A percentile compares a stretch with the other conserved stretches of the same genome.
These are phyloP conservation scores for Automeris io DNA, from an alignment of 2,888 invertebrate species.

Conservation along the genomic window DNA sequence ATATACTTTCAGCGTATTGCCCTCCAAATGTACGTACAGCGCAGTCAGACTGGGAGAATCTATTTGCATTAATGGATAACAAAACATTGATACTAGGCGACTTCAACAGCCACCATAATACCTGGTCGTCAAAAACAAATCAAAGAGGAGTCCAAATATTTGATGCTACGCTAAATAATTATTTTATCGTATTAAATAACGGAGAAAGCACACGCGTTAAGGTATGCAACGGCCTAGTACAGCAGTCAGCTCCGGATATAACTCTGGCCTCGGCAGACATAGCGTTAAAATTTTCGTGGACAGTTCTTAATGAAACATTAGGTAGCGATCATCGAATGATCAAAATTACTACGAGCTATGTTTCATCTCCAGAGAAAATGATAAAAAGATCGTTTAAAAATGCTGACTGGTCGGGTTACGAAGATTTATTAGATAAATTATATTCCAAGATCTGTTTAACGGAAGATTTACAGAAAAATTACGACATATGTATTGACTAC, in stretches of 20 bases:
- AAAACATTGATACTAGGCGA: constrained; percentile 12
- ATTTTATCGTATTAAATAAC: constrained; percentile 14
- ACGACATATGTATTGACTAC: constrained; percentile 2
- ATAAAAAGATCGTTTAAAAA: constrained; percentile 9
- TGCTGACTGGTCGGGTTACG: constrained; percentile 10
- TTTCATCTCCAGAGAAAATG: neutral
- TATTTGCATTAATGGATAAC: constrained; percentile 1
- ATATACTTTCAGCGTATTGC: constrained; percentile 5
- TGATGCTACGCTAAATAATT: constrained; percentile 10
- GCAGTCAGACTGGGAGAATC: constrained; percentile 1
- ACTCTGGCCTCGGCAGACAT: constrained; percentile 13
- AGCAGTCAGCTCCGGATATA: constrained; percentile 16
- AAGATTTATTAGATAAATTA: neutral
- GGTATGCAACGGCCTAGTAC: constrained; percentile 10
- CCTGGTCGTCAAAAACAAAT: constrained; percentile 16
- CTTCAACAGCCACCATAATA: constrained; percentile 17
- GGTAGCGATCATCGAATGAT: constrained; percentile 16
- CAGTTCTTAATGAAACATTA: constrained; percentile 12
- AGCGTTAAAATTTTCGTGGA: constrained; percentile 13
- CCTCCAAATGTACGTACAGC: constrained; percentile 1
- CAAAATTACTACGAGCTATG: constrained; percentile 3
- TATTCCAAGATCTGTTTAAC: neutral
- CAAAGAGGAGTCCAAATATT: constrained; percentile 14
- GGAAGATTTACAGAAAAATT: neutral
- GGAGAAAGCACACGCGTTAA: constrained; percentile 13